Evolutionary conservation across 2,797 vertebrate species (phyloP), one percentile per base, ranked within the genome.

Genomic region (Discoglossus pictus): DNA sequence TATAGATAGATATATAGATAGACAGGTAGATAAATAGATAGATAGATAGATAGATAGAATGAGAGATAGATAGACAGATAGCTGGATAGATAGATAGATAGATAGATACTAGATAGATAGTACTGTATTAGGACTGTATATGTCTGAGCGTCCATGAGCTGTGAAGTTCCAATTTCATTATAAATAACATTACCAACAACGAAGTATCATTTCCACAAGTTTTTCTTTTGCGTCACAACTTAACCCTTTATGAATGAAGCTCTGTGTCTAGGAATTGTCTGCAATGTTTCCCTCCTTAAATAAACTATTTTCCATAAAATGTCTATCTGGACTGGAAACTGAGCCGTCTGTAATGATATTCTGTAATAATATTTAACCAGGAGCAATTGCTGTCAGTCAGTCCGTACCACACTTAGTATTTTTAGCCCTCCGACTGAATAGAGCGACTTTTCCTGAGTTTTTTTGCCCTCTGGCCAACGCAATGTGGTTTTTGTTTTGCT

Each of bases 161-260:
- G n/a, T n/a, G n/a, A n/a, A n/a, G n/a, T n/a, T n/a, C n/a, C n/a
- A n/a, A n/a, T n/a, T n/a, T n/a, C n/a, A n/a, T n/a, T n/a, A n/a
- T n/a, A n/a, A n/a, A n/a, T n/a, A n/a, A n/a, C n/a, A n/a, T n/a
- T n/a, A n/a, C n/a, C n/a, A n/a, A n/a, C n/a, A n/a, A 15, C 11
- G 25, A 42, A 38, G 61, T 65, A 54, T 63, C 18, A 20, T 46
- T 65, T 65, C 24, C 51, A 24, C 23, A 36, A 44, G 23, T 55
- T 35, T 43, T 11, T 8, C 40, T 65, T 51, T 42, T 65, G 51
- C 62, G 62, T 65, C 62, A 65, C 12, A 36, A 6, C 52, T 20
- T 66, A 66, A 66, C 58, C 54, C 44, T 39, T 9, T 35, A 58
- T 66, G 50, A 66, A 50, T 66, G 64, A 50, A 27, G 42, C 43